phyloP scores from a whole-genome alignment of 2,113 vertebrate genomes.

The Callospermophilus lateralis region DNA sequence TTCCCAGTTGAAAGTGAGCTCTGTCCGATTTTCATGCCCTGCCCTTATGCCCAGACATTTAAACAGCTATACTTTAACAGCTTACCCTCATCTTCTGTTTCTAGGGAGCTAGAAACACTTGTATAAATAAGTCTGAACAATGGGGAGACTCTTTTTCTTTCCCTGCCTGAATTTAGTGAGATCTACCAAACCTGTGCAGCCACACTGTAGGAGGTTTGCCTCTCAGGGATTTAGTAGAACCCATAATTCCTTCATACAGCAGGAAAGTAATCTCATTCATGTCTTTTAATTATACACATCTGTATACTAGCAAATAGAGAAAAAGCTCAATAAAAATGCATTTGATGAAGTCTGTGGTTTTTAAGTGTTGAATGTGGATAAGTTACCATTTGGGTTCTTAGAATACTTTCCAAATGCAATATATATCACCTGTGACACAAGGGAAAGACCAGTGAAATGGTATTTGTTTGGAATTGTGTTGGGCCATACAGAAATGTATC shows the following conservation, averaged over 20 bases:
- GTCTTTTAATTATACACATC: conserved; percentile 15
- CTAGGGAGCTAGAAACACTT: background rate
- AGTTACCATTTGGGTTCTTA: background rate
- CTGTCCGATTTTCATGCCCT: background rate
- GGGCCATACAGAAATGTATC: conserved; percentile 11
- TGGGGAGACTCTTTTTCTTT: conserved; percentile 2
- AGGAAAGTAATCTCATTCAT: background rate
- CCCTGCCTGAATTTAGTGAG: background rate
- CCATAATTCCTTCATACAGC: background rate
- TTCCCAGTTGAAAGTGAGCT: background rate
- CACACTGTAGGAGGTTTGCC: background rate
- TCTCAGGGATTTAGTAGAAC: background rate
- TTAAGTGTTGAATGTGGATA: conserved; percentile 28
- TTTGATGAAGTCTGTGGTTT: conserved; percentile 38
- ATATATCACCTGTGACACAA: background rate
- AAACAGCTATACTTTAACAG: background rate
- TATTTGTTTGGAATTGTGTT: background rate
- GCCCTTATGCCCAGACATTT: background rate
- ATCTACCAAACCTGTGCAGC: background rate
- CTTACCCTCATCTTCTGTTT: background rate
- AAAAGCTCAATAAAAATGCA: background rate
- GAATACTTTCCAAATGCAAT: conserved; percentile 27
- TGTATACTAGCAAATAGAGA: background rate
- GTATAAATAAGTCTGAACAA: conserved; percentile 39
- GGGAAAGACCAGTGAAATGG: background rate